Conservation (phyloP, 2,113 vertebrate species). For the Spizaetus ornatus region DNA sequence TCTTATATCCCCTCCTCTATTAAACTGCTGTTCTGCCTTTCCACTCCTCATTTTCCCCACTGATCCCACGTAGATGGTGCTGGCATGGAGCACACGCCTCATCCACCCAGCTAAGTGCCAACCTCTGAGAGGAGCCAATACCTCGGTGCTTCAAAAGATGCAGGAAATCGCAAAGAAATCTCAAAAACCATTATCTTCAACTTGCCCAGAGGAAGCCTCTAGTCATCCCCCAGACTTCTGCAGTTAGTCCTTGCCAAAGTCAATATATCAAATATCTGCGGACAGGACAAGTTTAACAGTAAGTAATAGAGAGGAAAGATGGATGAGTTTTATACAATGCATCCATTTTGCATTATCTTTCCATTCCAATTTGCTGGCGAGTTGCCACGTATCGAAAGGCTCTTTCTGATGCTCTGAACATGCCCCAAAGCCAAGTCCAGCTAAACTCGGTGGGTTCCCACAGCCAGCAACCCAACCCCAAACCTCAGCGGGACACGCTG, state of each 20-base stretch:
- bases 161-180: neutral
- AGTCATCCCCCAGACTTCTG: neutral
- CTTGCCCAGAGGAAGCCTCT: neutral
- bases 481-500: neutral
- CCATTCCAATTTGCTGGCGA: neutral
- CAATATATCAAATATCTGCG: neutral
- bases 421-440: neutral
- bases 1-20: neutral
- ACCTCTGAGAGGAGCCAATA: neutral
- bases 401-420: neutral
- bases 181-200: neutral
- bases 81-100: rapidly evolving
- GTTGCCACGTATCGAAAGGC: neutral
- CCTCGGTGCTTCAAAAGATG: neutral
- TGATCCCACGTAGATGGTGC: neutral
- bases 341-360: neutral
- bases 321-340: neutral
- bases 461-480: neutral
- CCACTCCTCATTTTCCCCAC: neutral
- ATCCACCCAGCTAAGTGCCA: neutral
- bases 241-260: neutral
- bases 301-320: neutral
- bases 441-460: no score
- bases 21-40: neutral
- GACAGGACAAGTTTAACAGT: neutral